Conservation (phyloP, 35 echinoderm and acorn worm genomes). For the Anneissia japonica region DNA sequence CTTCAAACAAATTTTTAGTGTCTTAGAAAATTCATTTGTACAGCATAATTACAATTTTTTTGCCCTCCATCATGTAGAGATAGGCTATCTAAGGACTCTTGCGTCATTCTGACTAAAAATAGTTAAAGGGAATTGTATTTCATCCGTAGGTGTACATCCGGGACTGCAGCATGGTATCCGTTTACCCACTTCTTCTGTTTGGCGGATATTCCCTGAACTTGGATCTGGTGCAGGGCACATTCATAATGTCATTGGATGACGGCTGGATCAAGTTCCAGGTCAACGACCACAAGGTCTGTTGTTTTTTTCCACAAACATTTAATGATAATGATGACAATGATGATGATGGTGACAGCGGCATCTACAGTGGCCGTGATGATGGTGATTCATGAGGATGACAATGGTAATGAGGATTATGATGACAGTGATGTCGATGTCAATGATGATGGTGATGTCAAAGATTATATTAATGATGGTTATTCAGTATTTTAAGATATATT, state of each 20-base stretch:
- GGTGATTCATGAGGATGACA: too few species aligned
- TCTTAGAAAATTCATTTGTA: too few species aligned
- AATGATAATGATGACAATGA: not conserved
- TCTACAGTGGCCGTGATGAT: too few species aligned
- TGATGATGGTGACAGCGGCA: too few species aligned
- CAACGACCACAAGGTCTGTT: conserved; percentile 45
- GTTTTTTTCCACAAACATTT: not conserved
- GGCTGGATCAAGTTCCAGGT: conserved; percentile 70
- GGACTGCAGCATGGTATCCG: conserved; percentile 72
- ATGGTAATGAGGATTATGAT: too few species aligned
- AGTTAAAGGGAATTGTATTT: not conserved
- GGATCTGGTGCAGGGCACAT: conserved; percentile 43
- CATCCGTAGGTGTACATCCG: conserved; percentile 57
- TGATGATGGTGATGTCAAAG: too few species aligned
- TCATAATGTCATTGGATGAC: conserved; percentile 61
- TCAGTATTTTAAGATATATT: too few species aligned
- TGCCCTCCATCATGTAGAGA: too few species aligned
- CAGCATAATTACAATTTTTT: too few species aligned
- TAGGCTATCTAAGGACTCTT: not conserved
- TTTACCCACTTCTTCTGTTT: conserved; percentile 55
- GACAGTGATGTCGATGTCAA: too few species aligned
- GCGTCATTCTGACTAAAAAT: not conserved
- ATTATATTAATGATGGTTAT: too few species aligned
- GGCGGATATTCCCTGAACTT: conserved; percentile 58
- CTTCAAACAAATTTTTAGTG: too few species aligned